phyloP scores from a whole-genome alignment of 1,140 invertebrate genomes.

The Acyrthosiphon pisum region DNA sequence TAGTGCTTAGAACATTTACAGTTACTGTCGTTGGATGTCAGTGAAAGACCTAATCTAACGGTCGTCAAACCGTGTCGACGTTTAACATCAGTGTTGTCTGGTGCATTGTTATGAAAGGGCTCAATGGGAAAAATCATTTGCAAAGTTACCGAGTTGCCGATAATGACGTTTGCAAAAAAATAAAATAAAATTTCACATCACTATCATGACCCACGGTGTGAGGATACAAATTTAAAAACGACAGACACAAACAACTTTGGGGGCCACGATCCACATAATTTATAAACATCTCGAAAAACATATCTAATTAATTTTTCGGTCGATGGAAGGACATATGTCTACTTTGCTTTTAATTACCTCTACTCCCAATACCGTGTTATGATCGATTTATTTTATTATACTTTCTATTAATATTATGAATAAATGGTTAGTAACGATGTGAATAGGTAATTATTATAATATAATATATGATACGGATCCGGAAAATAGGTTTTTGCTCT shows the following conservation, averaged over 20 bases:
- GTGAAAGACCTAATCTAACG: conserved; percentile 23
- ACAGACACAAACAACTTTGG: not conserved
- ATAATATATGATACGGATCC: not conserved
- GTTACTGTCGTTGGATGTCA: not conserved
- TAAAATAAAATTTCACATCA: not conserved
- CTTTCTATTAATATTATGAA: not conserved
- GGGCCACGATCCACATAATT: not conserved
- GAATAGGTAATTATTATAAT: not conserved
- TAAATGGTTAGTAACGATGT: not conserved
- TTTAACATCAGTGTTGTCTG: not conserved
- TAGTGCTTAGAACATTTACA: not conserved
- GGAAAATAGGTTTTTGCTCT: not conserved
- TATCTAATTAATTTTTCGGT: not conserved
- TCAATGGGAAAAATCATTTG: not conserved
- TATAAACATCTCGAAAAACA: not conserved
- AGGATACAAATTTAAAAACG: not conserved
- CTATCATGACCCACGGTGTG: not conserved
- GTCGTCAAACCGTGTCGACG: not conserved
- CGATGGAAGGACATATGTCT: not conserved
- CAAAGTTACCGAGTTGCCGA: not conserved
- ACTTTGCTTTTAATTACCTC: not conserved
- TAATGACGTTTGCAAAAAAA: not conserved
- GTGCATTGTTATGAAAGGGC: not conserved
- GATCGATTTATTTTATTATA: not conserved
- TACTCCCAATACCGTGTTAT: no score